Evolutionary conservation across 2,888 invertebrate genomes (phyloP), one percentile per base, ranked within the genome.

Genomic region (Aromia moschata): DNA sequence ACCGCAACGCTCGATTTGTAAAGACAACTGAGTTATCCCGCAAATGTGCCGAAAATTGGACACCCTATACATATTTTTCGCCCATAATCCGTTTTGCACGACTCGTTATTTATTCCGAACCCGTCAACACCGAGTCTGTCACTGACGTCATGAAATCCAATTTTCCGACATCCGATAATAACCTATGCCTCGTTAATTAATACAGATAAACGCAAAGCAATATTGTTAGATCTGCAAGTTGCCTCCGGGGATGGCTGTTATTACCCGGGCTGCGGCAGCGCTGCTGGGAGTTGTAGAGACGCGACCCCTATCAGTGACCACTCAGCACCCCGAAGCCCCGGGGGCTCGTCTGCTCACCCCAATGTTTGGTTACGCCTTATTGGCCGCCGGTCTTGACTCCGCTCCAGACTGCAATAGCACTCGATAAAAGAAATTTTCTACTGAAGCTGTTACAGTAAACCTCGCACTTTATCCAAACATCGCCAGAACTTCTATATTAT

Each of bases 331-430:
- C 65, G 65, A 58, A 63, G 72, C 74, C 77, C 67, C 75, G 63
- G 67, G 77, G 79, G 68, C 76, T 78, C 77, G 74, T 78, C 73
- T 72, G 69, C 71, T 73, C 70, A 66, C 72, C 73, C 75, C 72
- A 71, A 76, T 78, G 79, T 79, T 80, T 80, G 78, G 78, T 78
- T 79, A 80, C 79, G 78, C 79, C 79, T 78, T 79, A 79, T 79
- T 79, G 76, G 75, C 77, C 72, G 65, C 59, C 64, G 58, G 70
- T 69, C 70, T 71, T 74, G 72, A 62, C 65, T 62, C 60, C 30
- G 41, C 57, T 61, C 53, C 60, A 54, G 58, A 63, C 58, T 58
- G 59, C 64, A 62, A 58, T 68, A 62, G 43, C 61, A 62, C 64
- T 53, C 65, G 62, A 68, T 69, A 60, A 67, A 66, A 25, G 41